These are phyloP conservation scores for Drosophila equinoxialis DNA, from an alignment of 1,140 invertebrate genomes.

Conservation along the genomic window DNA sequence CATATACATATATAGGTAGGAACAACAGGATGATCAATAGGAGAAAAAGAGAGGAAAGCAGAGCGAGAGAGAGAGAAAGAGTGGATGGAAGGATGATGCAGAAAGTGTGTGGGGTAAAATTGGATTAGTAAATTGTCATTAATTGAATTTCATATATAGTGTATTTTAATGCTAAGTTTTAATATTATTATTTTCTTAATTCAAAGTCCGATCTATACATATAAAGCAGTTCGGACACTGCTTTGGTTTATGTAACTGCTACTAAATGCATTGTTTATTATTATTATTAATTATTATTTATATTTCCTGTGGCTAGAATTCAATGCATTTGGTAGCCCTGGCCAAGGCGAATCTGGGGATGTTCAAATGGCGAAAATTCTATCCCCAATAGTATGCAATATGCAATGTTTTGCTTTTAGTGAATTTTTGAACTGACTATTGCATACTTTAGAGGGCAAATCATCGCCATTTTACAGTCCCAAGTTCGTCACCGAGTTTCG, in stretches of 20 bases:
- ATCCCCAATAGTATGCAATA: too few species aligned
- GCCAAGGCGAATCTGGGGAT: too few species aligned
- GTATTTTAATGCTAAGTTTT: not conserved
- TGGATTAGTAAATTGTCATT: slow-evolving; percentile 68
- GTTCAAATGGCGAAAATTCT: too few species aligned
- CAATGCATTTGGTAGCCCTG: slow-evolving; percentile 27
- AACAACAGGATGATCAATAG: not conserved
- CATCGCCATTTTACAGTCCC: too few species aligned
- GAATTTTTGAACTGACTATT: too few species aligned
- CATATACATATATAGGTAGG: not conserved
- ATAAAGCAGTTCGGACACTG: too few species aligned
- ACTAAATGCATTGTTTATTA: slow-evolving; percentile 1
- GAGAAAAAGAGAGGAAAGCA: not conserved
- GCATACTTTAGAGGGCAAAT: too few species aligned
- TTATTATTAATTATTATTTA: too few species aligned
- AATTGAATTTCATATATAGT: slow-evolving; percentile 9
- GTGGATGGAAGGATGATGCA: slow-evolving; percentile 14
- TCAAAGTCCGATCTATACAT: not conserved
- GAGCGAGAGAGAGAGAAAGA: slow-evolving; percentile 20
- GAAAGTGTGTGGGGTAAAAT: slow-evolving; percentile 16
- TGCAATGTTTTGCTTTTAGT: too few species aligned
- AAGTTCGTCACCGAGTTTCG: too few species aligned
- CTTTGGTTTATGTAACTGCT: too few species aligned
- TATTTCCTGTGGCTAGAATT: not conserved
- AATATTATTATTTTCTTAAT: not conserved